Base-by-base conservation (phyloP, 2,797 vertebrate species). In the Girardinus metallicus region DNA sequence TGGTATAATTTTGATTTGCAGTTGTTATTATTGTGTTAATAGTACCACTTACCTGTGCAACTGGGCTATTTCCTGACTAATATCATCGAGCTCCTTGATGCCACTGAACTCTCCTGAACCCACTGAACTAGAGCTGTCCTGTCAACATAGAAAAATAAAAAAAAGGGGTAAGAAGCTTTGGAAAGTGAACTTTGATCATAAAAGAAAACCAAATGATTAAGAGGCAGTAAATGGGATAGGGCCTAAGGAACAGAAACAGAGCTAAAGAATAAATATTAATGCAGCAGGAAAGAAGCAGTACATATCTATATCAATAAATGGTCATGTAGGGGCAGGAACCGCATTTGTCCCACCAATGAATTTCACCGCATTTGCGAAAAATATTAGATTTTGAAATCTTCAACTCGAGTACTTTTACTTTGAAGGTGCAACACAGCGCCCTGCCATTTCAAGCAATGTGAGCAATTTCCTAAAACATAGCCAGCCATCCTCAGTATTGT, bases 41-140 rank as follows among this genome's bases (percentile, higher is more conserved):
- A 12, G 53, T 57, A 57, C 60, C 31, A 34, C 60, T 94, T 92
- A 99, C 98, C 98, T 98, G 90, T 99, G 98, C 57, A 99, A 87
- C 91, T 98, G 98, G 5, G 97, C 96, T 1, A 99, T 98, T 92
- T 99, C 98, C 85, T 99, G 98, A 85, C 97, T 98, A 83, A 99
- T 97, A 81, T 99, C 98, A 60, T 99, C 98, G 72, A 99, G 95
- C 80, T 99, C 98, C 86, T 99, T 99, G 87, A 99, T 97, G 0
- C 98, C 98, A 1, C 97, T 97, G 82, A 99, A 98, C 83, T 99
- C 98, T n/a, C 97, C 98, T 0, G 98, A 97, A 46, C 97, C 98
- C 57, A 99, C 95, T 0, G 97, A 97, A 86, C 97, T 97, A 9
- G 97, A 96, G 82, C 97, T 97, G 73, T 99, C 98, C 98, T 99